Conservation (phyloP, 2,797 vertebrate species). For the Syngnathus acus region DNA sequence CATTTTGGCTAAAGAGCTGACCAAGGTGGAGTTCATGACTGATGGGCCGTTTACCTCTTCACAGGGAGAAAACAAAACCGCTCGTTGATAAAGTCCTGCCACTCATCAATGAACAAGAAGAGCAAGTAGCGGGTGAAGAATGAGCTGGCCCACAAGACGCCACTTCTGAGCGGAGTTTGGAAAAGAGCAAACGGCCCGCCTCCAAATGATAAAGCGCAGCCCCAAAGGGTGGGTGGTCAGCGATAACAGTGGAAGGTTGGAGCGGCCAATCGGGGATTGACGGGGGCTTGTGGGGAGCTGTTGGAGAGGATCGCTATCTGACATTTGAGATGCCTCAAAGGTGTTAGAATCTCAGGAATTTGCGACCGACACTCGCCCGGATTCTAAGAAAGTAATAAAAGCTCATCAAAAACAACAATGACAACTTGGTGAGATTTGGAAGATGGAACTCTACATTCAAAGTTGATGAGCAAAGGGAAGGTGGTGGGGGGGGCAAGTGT, state of each 20-base stretch:
- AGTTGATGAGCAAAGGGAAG: constrained; percentile 2
- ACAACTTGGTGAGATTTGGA: not conserved
- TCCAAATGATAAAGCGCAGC: constrained; percentile 51
- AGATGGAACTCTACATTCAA: not conserved
- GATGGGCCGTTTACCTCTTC: not conserved
- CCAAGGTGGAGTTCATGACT: constrained; percentile 67
- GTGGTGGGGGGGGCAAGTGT: constrained; percentile 18
- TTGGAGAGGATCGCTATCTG: constrained; percentile 38
- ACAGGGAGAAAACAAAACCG: not conserved
- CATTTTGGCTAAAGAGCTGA: constrained; percentile 79
- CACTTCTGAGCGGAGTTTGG: constrained; percentile 31
- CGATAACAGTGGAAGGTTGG: constrained; percentile 54
- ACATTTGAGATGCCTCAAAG: constrained; percentile 67
- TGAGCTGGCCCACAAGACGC: constrained; percentile 24
- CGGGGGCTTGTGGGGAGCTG: constrained; percentile 26
- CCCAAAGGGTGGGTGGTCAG: constrained; percentile 46
- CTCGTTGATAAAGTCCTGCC: constrained; percentile 8
- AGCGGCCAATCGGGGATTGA: constrained; percentile 47
- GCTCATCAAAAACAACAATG: constrained; percentile 6
- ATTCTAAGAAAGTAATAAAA: constrained; percentile 45
- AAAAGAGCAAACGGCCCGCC: constrained; percentile 48
- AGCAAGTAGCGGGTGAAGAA: constrained; percentile 19
- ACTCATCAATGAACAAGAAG: constrained; percentile 16
- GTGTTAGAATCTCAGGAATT: constrained; percentile 66
- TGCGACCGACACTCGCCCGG: constrained; percentile 49